Base-by-base conservation (phyloP, 1,140 invertebrate species). In the Eriocheir sinensis region DNA sequence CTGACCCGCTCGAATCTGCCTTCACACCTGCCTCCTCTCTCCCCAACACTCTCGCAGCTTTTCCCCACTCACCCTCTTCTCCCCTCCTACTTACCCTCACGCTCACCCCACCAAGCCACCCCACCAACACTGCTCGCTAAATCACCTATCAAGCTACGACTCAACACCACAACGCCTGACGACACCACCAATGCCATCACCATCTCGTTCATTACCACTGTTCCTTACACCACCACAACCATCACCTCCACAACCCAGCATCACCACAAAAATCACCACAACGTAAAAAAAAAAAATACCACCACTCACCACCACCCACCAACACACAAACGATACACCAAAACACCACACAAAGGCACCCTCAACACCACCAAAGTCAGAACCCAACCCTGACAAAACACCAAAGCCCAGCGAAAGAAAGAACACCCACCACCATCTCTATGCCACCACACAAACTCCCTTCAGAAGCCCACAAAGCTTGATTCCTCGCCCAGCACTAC, bases 11-110 rank as follows among this genome's bases (percentile, higher is more conserved):
- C 81, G 36, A 44, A 30, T 89, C 91, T 83, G 36, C 48, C 40
- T 91, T 44, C 89, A 44, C 79, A 85, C 79, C 72, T 91, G 34
- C 32, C 44, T 53, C 86, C 27, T 53, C 53, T 3, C 2, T n/a
- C 0, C 6, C 34, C 36, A 3, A 21, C 53, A 72, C 53, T 27
- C 27, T 12, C n/a, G n/a, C n/a, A n/a, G n/a, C n/a, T n/a, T n/a
- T n/a, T n/a, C 44, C 44, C n/a, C 44, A 32, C 44, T 44, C 30
- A 0, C n/a, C 44, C 6, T n/a, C 30, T 0, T 27, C 21, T 32
- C 0, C 48, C 21, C 48, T 21, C 38, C n/a, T 32, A 8, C 91
- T 30, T 38, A n/a, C 36, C 60, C 60, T 72, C 21, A 72, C 60
- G 6, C 60, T 21, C n/a, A 21, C 60, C 60, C 60, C 15, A 72